A percentile compares a stretch with the other conserved stretches of the same genome.
Conservation (phyloP, 2,113 vertebrate species). For the Anseranas semipalmata region DNA sequence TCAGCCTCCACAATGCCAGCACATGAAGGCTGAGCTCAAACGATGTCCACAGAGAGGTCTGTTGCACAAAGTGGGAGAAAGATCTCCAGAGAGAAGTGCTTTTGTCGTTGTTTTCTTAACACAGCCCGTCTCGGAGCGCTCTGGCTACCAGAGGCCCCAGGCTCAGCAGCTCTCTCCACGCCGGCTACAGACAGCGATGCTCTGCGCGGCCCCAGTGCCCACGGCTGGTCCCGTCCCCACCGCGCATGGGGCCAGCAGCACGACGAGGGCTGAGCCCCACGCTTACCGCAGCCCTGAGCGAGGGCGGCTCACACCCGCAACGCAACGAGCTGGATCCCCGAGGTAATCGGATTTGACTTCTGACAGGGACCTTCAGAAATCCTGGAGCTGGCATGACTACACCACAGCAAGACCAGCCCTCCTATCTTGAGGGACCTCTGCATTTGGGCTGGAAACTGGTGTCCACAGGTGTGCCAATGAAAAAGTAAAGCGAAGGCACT, state of each 20-base stretch:
- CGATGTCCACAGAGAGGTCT: neutral
- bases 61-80: neutral
- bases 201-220: fast-evolving
- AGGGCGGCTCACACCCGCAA: too few relatives aligned
- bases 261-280: fast-evolving
- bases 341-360: too few relatives aligned
- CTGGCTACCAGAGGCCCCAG: fast-evolving
- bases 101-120: neutral
- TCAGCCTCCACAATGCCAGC: neutral
- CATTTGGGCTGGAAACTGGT: neutral
- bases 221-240: neutral
- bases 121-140: fast-evolving
- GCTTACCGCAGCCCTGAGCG: too few relatives aligned
- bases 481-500: neutral
- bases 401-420: fast-evolving
- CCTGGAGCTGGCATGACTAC: fast-evolving
- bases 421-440: neutral
- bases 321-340: neutral
- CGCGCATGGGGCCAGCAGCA: fast-evolving
- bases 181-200: fast-evolving
- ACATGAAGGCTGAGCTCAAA: fast-evolving
- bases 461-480: neutral
- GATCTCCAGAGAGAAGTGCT: neutral
- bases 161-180: neutral
- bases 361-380: fast-evolving